Evolutionary conservation across 2,888 invertebrate genomes (phyloP).

Genomic region (Scaeva pyrastri): DNA sequence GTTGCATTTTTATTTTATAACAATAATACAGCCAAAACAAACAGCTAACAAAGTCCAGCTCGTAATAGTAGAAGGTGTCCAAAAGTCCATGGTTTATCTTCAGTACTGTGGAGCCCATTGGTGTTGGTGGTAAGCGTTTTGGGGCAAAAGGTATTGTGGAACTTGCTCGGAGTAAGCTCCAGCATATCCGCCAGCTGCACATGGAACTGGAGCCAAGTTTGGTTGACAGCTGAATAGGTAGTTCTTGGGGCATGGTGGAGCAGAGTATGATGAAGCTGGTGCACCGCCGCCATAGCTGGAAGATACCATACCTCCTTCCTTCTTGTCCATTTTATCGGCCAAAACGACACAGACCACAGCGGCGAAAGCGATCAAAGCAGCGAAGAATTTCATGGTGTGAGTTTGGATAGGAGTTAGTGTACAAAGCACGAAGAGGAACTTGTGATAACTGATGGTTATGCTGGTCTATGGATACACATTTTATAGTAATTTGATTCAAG

Average conservation of each 20-base stretch:
- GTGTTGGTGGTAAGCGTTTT: constrained; percentile 18
- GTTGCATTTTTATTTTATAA: constrained; percentile 9
- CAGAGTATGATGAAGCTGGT: constrained; percentile 26
- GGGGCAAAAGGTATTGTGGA: constrained; percentile 53
- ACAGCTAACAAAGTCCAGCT: constrained; percentile 6
- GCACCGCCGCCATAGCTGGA: constrained; percentile 26
- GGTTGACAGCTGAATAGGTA: constrained; percentile 80
- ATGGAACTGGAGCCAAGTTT: constrained; percentile 79
- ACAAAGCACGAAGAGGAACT: constrained; percentile 39
- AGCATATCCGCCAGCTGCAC: constrained; percentile 76
- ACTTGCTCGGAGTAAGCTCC: constrained; percentile 80
- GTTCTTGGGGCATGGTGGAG: constrained; percentile 78
- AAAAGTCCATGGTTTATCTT: background rate
- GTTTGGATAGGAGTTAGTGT: constrained; percentile 11
- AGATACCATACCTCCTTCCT: constrained; percentile 28
- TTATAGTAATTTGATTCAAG: constrained; percentile 20
- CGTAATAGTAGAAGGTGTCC: background rate
- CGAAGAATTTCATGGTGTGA: constrained; percentile 79
- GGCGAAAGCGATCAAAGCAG: constrained; percentile 78
- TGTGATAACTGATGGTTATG: constrained; percentile 30
- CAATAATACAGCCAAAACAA: background rate
- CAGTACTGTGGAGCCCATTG: constrained; percentile 31
- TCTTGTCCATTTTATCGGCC: constrained; percentile 70
- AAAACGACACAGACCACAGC: constrained; percentile 78
- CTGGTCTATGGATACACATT: background rate